These are phyloP conservation scores for Phymastichus coffea DNA, from an alignment of 1,140 invertebrate species.

Conservation along the genomic window DNA sequence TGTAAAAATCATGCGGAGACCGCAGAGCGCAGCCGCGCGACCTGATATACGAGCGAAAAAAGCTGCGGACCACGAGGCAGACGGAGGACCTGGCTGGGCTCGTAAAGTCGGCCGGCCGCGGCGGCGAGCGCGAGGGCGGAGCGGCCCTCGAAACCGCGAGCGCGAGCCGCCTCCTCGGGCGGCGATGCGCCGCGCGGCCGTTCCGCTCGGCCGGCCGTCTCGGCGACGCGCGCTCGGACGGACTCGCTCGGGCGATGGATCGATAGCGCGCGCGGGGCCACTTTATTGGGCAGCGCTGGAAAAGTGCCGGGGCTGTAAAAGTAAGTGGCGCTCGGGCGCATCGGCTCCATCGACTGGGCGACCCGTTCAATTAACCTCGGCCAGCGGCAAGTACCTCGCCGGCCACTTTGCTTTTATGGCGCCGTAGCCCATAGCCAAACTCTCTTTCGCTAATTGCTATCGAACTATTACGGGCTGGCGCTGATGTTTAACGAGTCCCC, in stretches of 20 bases:
- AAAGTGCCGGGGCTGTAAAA: constrained; percentile 42
- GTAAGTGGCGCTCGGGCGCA: too few species aligned
- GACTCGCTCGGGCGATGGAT: too few species aligned
- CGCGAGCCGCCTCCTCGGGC: constrained; percentile 14
- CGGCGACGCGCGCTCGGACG: too few species aligned
- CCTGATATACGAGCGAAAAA: constrained; percentile 50
- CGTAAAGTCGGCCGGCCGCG: background rate
- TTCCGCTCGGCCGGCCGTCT: too few species aligned
- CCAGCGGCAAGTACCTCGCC: constrained; percentile 42
- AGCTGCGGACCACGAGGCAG: background rate
- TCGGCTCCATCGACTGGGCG: too few species aligned
- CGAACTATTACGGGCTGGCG: constrained; percentile 49
- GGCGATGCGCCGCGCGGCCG: background rate
- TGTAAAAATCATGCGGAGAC: constrained; percentile 53
- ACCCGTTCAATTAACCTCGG: constrained; percentile 58
- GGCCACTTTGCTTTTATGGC: constrained; percentile 55
- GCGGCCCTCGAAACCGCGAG: constrained; percentile 46
- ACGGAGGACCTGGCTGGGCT: background rate
- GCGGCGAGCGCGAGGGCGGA: constrained; percentile 30
- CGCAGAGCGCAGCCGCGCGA: too few species aligned
- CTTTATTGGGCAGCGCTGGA: constrained; percentile 28
- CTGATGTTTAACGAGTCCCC: too few species aligned
- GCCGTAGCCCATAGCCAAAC: constrained; percentile 35
- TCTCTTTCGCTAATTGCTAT: constrained; percentile 56
- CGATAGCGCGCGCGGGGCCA: too few species aligned